Conservation (phyloP, 1,140 invertebrate species). For the Ceratina calcarata region DNA sequence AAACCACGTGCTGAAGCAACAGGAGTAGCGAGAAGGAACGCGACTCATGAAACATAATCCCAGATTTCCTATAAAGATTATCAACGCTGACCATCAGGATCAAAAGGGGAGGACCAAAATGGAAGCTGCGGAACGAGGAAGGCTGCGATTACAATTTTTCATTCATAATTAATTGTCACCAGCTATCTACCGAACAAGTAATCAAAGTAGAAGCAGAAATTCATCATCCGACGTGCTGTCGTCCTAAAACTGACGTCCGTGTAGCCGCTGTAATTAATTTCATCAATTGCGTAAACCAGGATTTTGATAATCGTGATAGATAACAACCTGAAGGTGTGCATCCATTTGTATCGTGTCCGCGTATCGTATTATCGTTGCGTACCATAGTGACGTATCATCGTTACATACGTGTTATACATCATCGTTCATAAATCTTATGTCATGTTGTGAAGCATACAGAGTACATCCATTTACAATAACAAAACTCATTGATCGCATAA, state of each 20-base stretch:
- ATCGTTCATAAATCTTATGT: too few relatives aligned
- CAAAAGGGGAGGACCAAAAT: conserved; percentile 28
- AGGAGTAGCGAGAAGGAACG: conserved; percentile 2
- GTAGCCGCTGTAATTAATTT: neutral
- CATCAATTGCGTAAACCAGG: too few relatives aligned
- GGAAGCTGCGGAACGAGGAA: conserved; percentile 23
- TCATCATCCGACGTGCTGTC: conserved; percentile 18
- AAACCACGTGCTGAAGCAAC: conserved; percentile 23
- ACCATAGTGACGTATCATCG: too few relatives aligned
- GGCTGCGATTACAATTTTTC: conserved; percentile 55
- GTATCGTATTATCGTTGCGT: too few relatives aligned
- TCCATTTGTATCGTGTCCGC: too few relatives aligned
- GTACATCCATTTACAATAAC: too few relatives aligned
- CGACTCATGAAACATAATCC: conserved; percentile 32
- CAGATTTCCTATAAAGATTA: conserved; percentile 54
- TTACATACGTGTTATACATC: too few relatives aligned
- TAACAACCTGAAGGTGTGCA: too few relatives aligned
- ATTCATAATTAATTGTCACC: conserved; percentile 60
- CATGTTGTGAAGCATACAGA: too few relatives aligned
- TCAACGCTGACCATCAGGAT: conserved; percentile 14
- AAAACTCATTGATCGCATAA: too few relatives aligned
- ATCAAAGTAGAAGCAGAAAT: conserved; percentile 43
- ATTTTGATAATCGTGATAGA: too few relatives aligned
- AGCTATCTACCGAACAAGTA: conserved; percentile 27
- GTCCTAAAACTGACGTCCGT: too few relatives aligned